Conservation (phyloP, 2,113 vertebrate species). For the Perca fluviatilis region DNA sequence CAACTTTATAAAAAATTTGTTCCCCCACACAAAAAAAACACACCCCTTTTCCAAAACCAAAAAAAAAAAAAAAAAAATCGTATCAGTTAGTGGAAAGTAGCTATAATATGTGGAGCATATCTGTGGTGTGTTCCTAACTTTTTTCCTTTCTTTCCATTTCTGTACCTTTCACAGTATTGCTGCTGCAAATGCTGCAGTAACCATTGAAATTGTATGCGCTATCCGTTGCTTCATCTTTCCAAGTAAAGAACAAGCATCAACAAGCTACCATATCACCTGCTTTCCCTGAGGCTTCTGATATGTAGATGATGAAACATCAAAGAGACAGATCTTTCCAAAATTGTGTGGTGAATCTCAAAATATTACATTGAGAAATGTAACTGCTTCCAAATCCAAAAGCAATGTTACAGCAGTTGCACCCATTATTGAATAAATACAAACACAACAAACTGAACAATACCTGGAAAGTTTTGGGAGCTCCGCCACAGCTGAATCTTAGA, state of each 20-base stretch:
- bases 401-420: not conserved
- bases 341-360: not conserved
- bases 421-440: not conserved
- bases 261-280: not conserved
- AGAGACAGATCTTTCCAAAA: not conserved
- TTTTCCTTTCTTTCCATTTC: not conserved
- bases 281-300: not conserved
- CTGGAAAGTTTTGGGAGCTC: constrained; percentile 91
- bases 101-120: not conserved
- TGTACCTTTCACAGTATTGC: not conserved
- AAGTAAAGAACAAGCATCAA: not conserved
- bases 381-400: not conserved
- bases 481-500: constrained; percentile 92
- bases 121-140: not conserved
- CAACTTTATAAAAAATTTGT: too few species aligned
- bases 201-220: not conserved
- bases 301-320: not conserved
- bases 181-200: not conserved
- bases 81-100: not conserved
- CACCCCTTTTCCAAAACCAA: too few species aligned
- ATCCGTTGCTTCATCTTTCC: not conserved
- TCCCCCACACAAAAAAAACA: too few species aligned
- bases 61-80: too few species aligned
- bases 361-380: not conserved
- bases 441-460: constrained; percentile 71